A percentile compares a stretch with the other conserved stretches of the same genome.
These are phyloP conservation scores for Ellobius talpinus DNA, from an alignment of 2,113 vertebrate species.

Conservation along the genomic window DNA sequence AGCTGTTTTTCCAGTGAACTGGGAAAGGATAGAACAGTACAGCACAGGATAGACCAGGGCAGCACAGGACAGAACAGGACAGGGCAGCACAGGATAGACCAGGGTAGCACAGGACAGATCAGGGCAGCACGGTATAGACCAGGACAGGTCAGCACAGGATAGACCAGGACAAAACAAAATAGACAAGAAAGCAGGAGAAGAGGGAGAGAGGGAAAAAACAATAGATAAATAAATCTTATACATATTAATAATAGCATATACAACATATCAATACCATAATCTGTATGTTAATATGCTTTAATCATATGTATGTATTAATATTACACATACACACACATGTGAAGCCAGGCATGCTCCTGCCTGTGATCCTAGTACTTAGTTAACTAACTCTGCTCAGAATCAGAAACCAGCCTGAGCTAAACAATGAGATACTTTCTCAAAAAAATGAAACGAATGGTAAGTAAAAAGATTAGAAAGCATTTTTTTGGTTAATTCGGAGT, in stretches of 20 bases:
- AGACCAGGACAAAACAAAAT: neutral
- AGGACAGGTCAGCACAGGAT: neutral
- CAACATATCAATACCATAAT: neutral
- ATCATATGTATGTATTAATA: neutral
- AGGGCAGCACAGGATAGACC: neutral
- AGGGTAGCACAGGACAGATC: neutral
- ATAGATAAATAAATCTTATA: neutral
- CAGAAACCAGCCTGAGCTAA: neutral
- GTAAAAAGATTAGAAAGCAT: neutral
- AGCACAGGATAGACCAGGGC: neutral
- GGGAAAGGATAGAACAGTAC: neutral
- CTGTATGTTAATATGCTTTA: neutral
- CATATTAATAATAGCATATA: neutral
- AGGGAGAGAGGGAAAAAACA: neutral
- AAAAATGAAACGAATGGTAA: neutral
- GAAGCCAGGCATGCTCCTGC: neutral
- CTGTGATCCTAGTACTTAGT: neutral
- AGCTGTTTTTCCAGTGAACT: neutral
- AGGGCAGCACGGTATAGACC: neutral
- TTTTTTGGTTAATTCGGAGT: neutral
- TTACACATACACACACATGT: neutral
- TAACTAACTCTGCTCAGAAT: neutral
- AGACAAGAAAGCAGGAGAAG: neutral
- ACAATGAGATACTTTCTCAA: neutral
- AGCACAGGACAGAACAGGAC: neutral